Evolutionary conservation across 2,113 vertebrate species (phyloP), one percentile per base, ranked within the genome.

Genomic region (Megatriorchis doriae): DNA sequence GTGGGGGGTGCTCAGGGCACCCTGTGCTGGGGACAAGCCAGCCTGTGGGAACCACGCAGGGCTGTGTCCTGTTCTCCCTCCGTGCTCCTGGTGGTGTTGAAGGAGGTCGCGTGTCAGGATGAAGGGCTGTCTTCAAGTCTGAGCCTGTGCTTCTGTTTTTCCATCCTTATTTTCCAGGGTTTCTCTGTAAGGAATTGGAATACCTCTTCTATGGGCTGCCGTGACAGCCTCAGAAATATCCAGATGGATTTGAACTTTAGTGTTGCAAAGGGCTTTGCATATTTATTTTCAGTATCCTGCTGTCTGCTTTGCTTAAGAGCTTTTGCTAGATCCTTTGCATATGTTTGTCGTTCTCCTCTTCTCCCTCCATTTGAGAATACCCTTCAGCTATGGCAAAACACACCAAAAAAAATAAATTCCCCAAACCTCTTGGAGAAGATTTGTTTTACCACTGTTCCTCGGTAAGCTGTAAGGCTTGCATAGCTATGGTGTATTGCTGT

Each of bases 281-380:
- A 68, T 88, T 96, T 95, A 75, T 91, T 94, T 93, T 88, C 78
- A 40, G 84, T 71, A 79, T 93, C 87, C 83, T 94, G 72, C 86
- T 67, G 59, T 70, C 83, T 93, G 61, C 59, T 95, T 93, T 90
- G 45, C 72, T 66, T 88, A 73, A 78, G 91, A 80, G 72, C 80
- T 95, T 92, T 91, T 82, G 34, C 63, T 78, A 78, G 80, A 87
- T 87, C 31, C 48, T 88, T 67, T 16, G 3, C 34, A 34, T 86
- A 50, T 68, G 74, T 53, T 85, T 87, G 52, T 84, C 62, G 48
- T 92, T 82, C 29, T 89, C 47, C 62, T 91, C 42, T 87, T 70
- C 40, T 42, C 40, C 40, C 40, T 42, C 27, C 38, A 13, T 81
- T 75, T 89, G 52, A 89, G 81, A 87, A 87, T 34, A 72, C 11